Evolutionary conservation across 1,140 invertebrate species (phyloP).

Genomic region (Aphidius ervi): DNA sequence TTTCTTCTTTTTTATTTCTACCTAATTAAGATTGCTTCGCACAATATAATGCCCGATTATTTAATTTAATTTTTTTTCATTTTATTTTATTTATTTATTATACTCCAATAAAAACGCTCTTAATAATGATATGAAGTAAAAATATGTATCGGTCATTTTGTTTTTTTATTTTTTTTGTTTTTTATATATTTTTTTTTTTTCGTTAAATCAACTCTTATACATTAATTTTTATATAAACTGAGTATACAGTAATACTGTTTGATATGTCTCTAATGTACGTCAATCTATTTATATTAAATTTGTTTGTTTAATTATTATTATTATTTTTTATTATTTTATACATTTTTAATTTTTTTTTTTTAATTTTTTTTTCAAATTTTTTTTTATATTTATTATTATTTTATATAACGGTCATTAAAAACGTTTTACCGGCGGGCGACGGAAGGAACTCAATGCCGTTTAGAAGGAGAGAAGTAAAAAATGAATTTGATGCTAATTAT

Average conservation of each 20-base stretch:
- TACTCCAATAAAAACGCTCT: conserved; percentile 20
- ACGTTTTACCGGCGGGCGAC: conserved; percentile 29
- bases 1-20: conserved; percentile 21
- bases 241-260: conserved; percentile 51
- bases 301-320: conserved; percentile 19
- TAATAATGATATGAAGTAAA: conserved; percentile 45
- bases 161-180: conserved; percentile 5
- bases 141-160: conserved; percentile 35
- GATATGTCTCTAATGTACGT: conserved; percentile 50
- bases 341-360: conserved; percentile 8
- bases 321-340: conserved; percentile 11
- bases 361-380: conserved; percentile 4
- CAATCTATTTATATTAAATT: conserved; percentile 36
- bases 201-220: conserved; percentile 22
- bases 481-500: conserved; percentile 6
- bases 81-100: conserved; percentile 11
- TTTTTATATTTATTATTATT: conserved; percentile 15
- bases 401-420: conserved; percentile 20
- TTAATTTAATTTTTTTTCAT: conserved; percentile 14
- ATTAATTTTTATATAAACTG: conserved; percentile 41
- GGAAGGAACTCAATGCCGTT: conserved; percentile 27
- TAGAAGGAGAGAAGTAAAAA: conserved; percentile 21
- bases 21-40: conserved; percentile 26
- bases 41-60: conserved; percentile 24
- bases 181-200: not conserved